Evolutionary conservation across 2,113 vertebrate species (phyloP), one percentile per base, ranked within the genome.

Genomic region (Balaeniceps rex): DNA sequence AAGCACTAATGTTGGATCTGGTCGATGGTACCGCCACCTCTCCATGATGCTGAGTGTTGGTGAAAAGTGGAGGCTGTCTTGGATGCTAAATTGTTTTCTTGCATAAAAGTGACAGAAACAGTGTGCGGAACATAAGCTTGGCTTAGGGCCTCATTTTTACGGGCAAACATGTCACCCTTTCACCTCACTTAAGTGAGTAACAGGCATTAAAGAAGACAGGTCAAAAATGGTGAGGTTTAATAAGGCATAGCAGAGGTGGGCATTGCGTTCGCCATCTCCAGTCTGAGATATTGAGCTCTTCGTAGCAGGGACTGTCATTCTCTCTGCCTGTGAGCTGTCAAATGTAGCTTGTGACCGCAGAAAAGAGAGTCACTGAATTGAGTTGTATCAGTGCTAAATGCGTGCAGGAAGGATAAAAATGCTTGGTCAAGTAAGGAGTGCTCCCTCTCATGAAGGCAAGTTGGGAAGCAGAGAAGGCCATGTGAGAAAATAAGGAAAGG

Each of bases 21-120:
- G 23, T 42, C 0, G 2, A 3, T 68, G 14, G 33, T 49, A 29
- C 42, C 0, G 4, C 24, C 9, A 31, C 4, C 7, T 29, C 14
- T 68, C 13, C 7, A 1, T 28, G 47, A 19, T 79, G 42, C 21
- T 0, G 4, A 36, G 29, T 25, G 44, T n/a, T 87, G 33, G 44
- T 94, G 69, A 85, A n/a, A 90, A 90, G 61, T 15, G 40, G 52
- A 65, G 71, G 26, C 47, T 94, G 19, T 19, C 46, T 66, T 75
- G 69, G 65, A 24, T 51, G 28, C 28, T 40, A 23, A 36, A 66
- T 74, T 40, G 44, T 76, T 92, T 95, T 66, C 61, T 89, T 75
- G 42, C 38, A 25, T 68, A 28, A n/a, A 79, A 87, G 44, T 42
- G 31, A 74, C 76, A 88, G 54, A 58, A 93, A 70, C 29, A 17